Percentiles rank a stretch among this genome's conserved stretches.
Conservation (phyloP, 2,113 vertebrate species). For the Illadopsis cleaveri region DNA sequence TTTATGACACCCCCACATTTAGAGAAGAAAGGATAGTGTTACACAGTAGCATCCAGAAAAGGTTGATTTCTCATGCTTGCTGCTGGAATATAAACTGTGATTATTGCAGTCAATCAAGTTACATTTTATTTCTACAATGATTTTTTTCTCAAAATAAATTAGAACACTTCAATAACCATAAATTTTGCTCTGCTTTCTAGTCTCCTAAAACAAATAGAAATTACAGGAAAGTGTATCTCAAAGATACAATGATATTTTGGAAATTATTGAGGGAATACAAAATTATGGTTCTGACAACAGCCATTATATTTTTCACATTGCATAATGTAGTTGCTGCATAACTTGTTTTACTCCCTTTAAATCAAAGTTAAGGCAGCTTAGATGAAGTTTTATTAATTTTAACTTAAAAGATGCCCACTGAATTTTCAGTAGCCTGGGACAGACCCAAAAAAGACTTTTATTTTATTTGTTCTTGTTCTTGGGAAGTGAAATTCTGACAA, state of each 20-base stretch:
- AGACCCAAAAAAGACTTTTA: background rate
- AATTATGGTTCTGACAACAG: background rate
- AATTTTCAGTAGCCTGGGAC: background rate
- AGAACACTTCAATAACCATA: background rate
- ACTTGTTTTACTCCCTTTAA: background rate
- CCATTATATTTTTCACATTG: background rate
- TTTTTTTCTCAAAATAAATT: background rate
- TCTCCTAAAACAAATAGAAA: conserved; percentile 16
- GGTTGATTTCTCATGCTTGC: background rate
- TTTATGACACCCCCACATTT: background rate
- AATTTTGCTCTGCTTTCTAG: background rate
- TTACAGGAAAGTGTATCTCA: background rate
- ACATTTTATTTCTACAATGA: background rate
- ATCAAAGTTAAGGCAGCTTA: background rate
- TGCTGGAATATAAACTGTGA: background rate
- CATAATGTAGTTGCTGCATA: background rate
- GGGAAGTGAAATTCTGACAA: background rate
- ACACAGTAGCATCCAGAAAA: background rate
- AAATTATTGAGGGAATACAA: background rate
- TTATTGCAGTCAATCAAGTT: background rate
- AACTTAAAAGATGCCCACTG: background rate
- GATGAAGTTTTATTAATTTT: background rate
- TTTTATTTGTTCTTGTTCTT: background rate
- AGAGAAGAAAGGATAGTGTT: background rate
- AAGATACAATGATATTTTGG: background rate